A percentile compares a stretch with the other conserved stretches of the same genome.
These are phyloP conservation scores for Incurvaria masculella DNA, from an alignment of 2,888 invertebrate species.

Conservation along the genomic window DNA sequence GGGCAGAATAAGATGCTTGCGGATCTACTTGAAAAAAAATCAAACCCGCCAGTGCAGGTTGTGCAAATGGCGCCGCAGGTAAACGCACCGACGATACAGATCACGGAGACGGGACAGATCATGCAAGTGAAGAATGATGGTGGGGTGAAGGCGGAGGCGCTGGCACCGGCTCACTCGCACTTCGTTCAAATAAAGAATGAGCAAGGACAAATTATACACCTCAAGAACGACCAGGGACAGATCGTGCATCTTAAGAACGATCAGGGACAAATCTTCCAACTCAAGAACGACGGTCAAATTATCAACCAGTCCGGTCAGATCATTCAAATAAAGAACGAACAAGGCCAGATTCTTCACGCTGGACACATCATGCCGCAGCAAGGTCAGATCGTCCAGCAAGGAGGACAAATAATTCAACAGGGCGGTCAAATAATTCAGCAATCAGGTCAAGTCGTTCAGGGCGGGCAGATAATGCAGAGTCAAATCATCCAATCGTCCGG, in stretches of 20 bases:
- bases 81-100: constrained; percentile 48
- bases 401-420: not conserved
- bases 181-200: constrained; percentile 48
- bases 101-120: constrained; percentile 48
- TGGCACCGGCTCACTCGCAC: constrained; percentile 21
- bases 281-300: constrained; percentile 2
- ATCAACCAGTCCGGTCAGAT: not conserved
- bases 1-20: constrained; percentile 75
- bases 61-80: constrained; percentile 43
- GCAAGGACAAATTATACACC: constrained; percentile 42
- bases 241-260: constrained; percentile 42
- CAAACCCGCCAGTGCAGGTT: constrained; percentile 50
- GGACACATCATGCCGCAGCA: not conserved
- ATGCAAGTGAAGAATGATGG: constrained; percentile 41
- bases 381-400: too few relatives aligned
- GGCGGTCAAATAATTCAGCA: not conserved
- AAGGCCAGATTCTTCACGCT: not conserved
- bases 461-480: not conserved
- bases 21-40: constrained; percentile 77
- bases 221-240: constrained; percentile 47
- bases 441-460: not conserved
- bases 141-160: constrained; percentile 12
- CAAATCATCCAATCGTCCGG: not conserved
- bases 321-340: constrained; percentile 1
- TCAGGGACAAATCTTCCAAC: constrained; percentile 28